Percentiles rank a stretch among this genome's conserved stretches.
Conservation (phyloP, 2,888 invertebrate genomes). For the Cheilosia impressa region DNA sequence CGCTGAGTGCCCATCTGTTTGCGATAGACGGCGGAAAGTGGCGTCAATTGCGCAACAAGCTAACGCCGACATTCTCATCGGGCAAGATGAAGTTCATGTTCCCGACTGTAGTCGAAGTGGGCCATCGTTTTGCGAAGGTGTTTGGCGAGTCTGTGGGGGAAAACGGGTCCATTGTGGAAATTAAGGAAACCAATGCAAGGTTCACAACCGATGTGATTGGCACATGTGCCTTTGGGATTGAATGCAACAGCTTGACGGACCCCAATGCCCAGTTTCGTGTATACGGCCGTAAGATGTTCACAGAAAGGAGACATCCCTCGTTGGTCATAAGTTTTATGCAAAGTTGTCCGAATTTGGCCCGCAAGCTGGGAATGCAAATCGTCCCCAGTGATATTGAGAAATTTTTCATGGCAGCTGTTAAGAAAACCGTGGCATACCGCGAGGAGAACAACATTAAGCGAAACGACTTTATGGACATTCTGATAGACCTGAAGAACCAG, state of each 20-base stretch:
- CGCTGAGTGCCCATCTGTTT: slow-evolving; percentile 80
- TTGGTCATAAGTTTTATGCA: slow-evolving; percentile 76
- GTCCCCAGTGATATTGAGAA: slow-evolving; percentile 72
- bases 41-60: slow-evolving; percentile 83
- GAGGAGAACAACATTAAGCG: slow-evolving; percentile 80
- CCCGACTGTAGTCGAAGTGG: slow-evolving; percentile 77
- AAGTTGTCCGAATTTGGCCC: slow-evolving; percentile 76
- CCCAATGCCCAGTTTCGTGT: slow-evolving; percentile 81
- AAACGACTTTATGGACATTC: slow-evolving; percentile 84
- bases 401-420: slow-evolving; percentile 82
- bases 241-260: slow-evolving; percentile 83
- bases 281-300: slow-evolving; percentile 78
- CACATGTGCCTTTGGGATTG: slow-evolving; percentile 84
- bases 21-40: slow-evolving; percentile 82
- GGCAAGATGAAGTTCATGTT: slow-evolving; percentile 84
- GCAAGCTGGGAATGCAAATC: slow-evolving; percentile 3
- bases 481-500: slow-evolving; percentile 82
- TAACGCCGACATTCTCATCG: slow-evolving; percentile 84
- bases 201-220: slow-evolving; percentile 85
- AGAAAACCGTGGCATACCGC: slow-evolving; percentile 81
- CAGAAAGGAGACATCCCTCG: slow-evolving; percentile 72
- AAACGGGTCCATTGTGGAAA: slow-evolving; percentile 78
- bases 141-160: neutral
- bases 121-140: slow-evolving; percentile 79
- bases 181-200: slow-evolving; percentile 83